These are phyloP conservation scores for Ibycter americanus DNA, from an alignment of 2,797 vertebrate species.

Conservation along the genomic window DNA sequence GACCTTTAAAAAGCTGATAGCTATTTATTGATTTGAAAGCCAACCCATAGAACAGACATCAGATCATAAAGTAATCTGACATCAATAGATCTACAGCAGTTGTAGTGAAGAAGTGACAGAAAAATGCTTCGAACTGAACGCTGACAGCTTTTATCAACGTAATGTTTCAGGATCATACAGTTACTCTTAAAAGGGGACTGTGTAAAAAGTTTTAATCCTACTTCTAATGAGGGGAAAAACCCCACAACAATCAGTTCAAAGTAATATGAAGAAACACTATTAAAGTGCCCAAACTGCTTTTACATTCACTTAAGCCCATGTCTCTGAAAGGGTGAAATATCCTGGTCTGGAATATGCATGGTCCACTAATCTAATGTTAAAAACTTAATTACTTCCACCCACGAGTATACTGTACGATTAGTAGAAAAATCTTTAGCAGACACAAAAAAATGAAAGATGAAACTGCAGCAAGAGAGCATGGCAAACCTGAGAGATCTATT, in stretches of 20 bases:
- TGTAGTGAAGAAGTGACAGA: not conserved
- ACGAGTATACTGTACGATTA: conserved; percentile 61
- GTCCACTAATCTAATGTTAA: not conserved
- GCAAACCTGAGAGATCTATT: conserved; percentile 81
- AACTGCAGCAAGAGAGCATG: conserved; percentile 81
- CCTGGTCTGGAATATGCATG: not conserved
- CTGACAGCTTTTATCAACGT: not conserved
- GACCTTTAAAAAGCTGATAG: conserved; percentile 12
- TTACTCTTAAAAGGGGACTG: not conserved
- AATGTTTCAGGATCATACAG: not conserved
- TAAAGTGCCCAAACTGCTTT: not conserved
- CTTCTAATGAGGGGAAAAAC: not conserved
- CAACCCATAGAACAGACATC: not conserved
- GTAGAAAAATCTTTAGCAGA: conserved; percentile 79
- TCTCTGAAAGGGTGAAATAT: not conserved
- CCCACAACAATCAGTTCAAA: not conserved
- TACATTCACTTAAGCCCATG: not conserved
- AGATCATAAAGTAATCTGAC: not conserved
- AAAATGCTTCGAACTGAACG: not conserved
- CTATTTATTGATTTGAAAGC: conserved; percentile 23
- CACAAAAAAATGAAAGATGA: conserved; percentile 82
- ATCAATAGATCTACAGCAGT: not conserved
- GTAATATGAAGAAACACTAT: not conserved
- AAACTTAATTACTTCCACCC: not conserved
- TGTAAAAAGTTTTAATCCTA: not conserved